phyloP scores from a whole-genome alignment of 2,888 invertebrate species.

The Agrilus cyanescens region DNA sequence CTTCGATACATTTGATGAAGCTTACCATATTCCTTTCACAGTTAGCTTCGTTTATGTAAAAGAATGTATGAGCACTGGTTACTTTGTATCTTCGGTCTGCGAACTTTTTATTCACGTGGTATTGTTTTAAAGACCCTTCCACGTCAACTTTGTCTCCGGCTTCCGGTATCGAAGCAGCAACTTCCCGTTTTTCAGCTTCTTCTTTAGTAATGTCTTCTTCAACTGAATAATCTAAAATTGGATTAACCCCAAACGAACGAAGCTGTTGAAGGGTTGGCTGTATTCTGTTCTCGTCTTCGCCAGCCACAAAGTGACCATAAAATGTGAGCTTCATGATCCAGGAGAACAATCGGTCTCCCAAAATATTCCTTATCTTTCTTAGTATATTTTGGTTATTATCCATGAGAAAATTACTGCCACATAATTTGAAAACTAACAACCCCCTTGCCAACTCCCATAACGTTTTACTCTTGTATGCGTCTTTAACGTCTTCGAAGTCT shows the following conservation, averaged over 20 bases:
- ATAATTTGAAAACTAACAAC: constrained; percentile 74
- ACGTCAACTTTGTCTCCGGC: constrained; percentile 39
- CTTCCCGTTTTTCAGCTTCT: constrained; percentile 79
- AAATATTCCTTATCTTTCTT: constrained; percentile 54
- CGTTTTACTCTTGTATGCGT: constrained; percentile 83
- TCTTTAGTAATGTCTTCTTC: constrained; percentile 83
- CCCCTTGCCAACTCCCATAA: constrained; percentile 75
- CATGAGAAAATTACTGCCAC: constrained; percentile 67
- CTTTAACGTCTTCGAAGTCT: constrained; percentile 66
- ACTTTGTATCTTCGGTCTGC: constrained; percentile 84
- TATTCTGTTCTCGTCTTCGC: constrained; percentile 73
- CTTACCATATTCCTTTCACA: constrained; percentile 90
- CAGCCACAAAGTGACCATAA: constrained; percentile 95
- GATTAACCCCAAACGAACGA: constrained; percentile 85
- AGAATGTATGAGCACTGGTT: constrained; percentile 83
- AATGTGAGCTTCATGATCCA: constrained; percentile 77
- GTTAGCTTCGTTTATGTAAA: constrained; percentile 87
- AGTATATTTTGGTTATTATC: constrained; percentile 82
- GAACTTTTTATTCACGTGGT: constrained; percentile 62
- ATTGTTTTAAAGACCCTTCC: constrained; percentile 48
- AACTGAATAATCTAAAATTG: constrained; percentile 90
- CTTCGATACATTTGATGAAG: constrained; percentile 81
- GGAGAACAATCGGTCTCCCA: constrained; percentile 67
- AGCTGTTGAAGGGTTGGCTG: constrained; percentile 65
- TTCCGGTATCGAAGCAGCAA: constrained; percentile 46